phyloP scores from a whole-genome alignment of 2,888 invertebrate genomes.

The Gastrophysa polygoni region DNA sequence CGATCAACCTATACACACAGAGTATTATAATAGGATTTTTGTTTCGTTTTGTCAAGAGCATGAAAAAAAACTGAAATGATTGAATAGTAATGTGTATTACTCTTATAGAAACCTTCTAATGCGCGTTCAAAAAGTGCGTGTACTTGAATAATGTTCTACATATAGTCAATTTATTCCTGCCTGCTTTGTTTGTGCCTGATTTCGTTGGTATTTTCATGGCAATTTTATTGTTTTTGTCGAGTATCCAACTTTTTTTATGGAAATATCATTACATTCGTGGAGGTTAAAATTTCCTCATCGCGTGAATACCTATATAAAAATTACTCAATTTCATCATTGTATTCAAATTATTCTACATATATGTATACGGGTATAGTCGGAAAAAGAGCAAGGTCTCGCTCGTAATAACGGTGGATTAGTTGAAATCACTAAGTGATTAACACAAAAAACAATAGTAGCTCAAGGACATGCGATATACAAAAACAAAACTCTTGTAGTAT shows the following conservation, averaged over 20 bases:
- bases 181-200: too few relatives aligned
- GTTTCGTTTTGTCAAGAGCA: too few relatives aligned
- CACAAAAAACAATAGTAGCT: background rate
- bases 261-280: background rate
- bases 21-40: too few relatives aligned
- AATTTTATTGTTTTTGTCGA: background rate
- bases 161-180: too few relatives aligned
- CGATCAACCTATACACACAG: too few relatives aligned
- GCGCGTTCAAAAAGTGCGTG: too few relatives aligned
- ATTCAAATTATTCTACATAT: background rate
- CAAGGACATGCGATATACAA: background rate
- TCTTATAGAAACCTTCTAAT: too few relatives aligned
- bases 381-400: background rate
- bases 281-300: background rate
- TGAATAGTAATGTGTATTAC: too few relatives aligned
- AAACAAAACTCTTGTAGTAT: background rate
- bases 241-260: background rate
- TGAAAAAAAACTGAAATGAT: too few relatives aligned
- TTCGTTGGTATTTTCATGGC: too few relatives aligned
- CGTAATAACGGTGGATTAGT: background rate
- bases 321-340: constrained; percentile 1
- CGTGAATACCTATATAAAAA: background rate
- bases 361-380: background rate
- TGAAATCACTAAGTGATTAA: background rate
- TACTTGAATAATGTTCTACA: too few relatives aligned